Percentiles rank a stretch among this genome's conserved stretches.
Conservation (phyloP, 2,888 invertebrate species). For the Oxycera nigricornis region DNA sequence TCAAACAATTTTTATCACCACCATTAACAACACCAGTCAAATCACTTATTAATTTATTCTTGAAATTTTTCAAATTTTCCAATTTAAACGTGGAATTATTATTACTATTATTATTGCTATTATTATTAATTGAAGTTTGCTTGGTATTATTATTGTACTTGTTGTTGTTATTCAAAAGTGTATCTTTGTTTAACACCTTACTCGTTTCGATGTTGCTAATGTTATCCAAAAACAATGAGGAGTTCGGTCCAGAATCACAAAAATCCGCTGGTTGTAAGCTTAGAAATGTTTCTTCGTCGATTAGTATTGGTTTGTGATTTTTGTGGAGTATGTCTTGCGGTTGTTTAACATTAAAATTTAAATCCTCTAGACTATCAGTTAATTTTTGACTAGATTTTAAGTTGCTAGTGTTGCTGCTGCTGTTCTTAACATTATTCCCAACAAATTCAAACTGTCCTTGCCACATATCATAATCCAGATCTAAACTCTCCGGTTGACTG, state of each 20-base stretch:
- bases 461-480: slow-evolving; percentile 87
- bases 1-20: slow-evolving; percentile 7
- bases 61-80: slow-evolving; percentile 61
- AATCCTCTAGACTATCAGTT: slow-evolving; percentile 59
- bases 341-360: slow-evolving; percentile 54
- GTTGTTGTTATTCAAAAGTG: slow-evolving; percentile 36
- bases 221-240: slow-evolving; percentile 60
- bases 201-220: slow-evolving; percentile 43
- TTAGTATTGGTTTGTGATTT: slow-evolving; percentile 57
- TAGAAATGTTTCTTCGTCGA: slow-evolving; percentile 61
- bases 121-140: slow-evolving; percentile 54
- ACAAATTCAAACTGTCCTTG: slow-evolving; percentile 88
- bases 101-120: slow-evolving; percentile 54
- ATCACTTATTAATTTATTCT: slow-evolving; percentile 60
- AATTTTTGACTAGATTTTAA: slow-evolving; percentile 45
- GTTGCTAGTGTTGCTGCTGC: slow-evolving; percentile 48
- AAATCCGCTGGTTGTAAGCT: slow-evolving; percentile 62
- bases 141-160: slow-evolving; percentile 52
- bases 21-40: slow-evolving; percentile 52
- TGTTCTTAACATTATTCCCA: slow-evolving; percentile 63
- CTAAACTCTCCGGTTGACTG: slow-evolving; percentile 67
- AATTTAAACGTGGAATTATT: slow-evolving; percentile 60
- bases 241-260: slow-evolving; percentile 59
- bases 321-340: slow-evolving; percentile 45
- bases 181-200: slow-evolving; percentile 41